phyloP scores from a whole-genome alignment of 2,113 vertebrate species.

The Caretta caretta region DNA sequence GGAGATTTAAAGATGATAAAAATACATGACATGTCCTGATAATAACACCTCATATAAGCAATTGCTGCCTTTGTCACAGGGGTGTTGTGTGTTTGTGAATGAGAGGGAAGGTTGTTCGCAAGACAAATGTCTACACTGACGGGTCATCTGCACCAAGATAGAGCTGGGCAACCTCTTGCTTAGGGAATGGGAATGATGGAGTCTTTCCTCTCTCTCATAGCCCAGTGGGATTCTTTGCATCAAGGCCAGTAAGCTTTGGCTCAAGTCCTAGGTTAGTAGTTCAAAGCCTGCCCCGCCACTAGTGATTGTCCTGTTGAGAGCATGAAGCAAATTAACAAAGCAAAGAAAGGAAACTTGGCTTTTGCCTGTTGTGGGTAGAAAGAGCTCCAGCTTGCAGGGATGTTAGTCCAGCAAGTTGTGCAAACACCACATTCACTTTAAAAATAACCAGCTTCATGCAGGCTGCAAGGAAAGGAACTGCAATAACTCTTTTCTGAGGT shows the following conservation, averaged over 20 bases:
- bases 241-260: no score
- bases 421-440: background rate
- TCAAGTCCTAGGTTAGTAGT: no score
- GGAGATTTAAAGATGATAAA: no score
- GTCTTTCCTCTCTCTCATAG: background rate
- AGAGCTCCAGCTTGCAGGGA: background rate
- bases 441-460: constrained; percentile 22
- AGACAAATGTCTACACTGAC: background rate
- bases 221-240: no score
- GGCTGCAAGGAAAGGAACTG: background rate
- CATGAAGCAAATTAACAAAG: background rate
- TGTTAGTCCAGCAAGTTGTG: background rate
- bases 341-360: rapidly evolving
- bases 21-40: background rate
- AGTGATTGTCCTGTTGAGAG: no score
- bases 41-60: background rate
- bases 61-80: background rate
- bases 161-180: background rate
- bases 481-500: constrained; percentile 19
- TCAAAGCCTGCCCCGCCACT: no score
- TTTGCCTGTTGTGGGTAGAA: background rate
- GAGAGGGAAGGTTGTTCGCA: background rate
- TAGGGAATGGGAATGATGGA: background rate
- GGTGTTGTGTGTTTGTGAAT: background rate
- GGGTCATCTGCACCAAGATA: rapidly evolving